Evolutionary conservation across 2,888 invertebrate species (phyloP), one percentile per base, ranked within the genome.

Genomic region (Orthonevra nobilis): DNA sequence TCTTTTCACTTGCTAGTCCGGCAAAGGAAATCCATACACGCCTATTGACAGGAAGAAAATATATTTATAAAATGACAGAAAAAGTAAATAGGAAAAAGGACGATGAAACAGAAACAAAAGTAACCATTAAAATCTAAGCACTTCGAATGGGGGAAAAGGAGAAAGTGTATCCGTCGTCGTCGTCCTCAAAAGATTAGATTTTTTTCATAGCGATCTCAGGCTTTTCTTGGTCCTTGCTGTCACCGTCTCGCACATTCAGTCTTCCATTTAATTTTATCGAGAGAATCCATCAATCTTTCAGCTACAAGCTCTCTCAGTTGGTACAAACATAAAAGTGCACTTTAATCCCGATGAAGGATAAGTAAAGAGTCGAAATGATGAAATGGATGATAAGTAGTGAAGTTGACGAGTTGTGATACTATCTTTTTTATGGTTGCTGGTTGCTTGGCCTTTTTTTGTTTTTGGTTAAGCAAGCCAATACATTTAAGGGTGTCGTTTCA

Each of bases 261-360:
- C 42, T 69, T 48, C 38, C 20, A 56, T 75, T 61, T 63, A 63
- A 75, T 69, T 69, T 36, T 56, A 40, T 75, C 46, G 48, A 56
- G 44, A 63, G 26, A 63, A 75, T 56, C 61, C 69, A 75, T 66
- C 75, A 75, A 75, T 75, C 61, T 56, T 38, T 9, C 38, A 40
- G 17, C 12, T 30, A 23, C 50, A 50, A 40, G 48, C 40, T 14
- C 42, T 36, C 19, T 28, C 15, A 20, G 26, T 3, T 30, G 34
- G 10, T n/a, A n/a, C n/a, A n/a, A 42, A 46, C 52, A 66, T 34
- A 68, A 15, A 54, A 60, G 52, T 68, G 68, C 60, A 60, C 58
- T 60, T 46, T 40, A 38, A 34, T 69, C 42, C 34, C 26, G 69
- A 50, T 23, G 50, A 50, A 40, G 60, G 50, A 60, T 52, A 50